phyloP scores from a whole-genome alignment of 2,888 invertebrate genomes.

The Troglohyphantes excavatus region DNA sequence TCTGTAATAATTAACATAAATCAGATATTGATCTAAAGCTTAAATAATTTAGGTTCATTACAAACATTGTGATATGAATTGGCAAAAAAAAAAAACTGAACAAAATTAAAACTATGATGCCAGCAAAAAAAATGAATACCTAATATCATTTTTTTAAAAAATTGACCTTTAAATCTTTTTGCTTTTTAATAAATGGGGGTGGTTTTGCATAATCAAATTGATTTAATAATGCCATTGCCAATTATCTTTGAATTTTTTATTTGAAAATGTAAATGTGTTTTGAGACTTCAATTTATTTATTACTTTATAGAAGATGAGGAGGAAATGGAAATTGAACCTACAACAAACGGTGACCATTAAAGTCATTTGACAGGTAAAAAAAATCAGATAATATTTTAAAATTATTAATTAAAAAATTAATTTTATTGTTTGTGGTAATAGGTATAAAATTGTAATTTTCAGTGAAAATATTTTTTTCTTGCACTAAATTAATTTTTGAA shows the following conservation, averaged over 20 bases:
- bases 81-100: no score
- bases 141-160: background rate
- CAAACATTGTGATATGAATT: no score
- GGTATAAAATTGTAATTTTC: no score
- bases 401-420: no score
- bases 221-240: background rate
- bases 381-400: no score
- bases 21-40: no score
- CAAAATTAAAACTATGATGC: no score
- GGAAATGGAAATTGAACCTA: conserved; percentile 32
- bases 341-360: conserved; percentile 6
- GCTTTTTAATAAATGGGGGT: background rate
- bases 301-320: conserved; percentile 39
- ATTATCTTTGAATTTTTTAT: background rate
- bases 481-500: no score
- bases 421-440: background rate
- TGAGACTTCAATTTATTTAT: background rate
- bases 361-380: background rate
- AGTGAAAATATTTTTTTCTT: no score
- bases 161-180: background rate
- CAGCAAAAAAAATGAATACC: no score
- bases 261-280: background rate
- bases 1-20: no score
- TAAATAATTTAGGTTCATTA: no score
- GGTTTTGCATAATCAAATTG: background rate